Conservation (phyloP, 2,113 vertebrate species). For the Lagopus muta region DNA sequence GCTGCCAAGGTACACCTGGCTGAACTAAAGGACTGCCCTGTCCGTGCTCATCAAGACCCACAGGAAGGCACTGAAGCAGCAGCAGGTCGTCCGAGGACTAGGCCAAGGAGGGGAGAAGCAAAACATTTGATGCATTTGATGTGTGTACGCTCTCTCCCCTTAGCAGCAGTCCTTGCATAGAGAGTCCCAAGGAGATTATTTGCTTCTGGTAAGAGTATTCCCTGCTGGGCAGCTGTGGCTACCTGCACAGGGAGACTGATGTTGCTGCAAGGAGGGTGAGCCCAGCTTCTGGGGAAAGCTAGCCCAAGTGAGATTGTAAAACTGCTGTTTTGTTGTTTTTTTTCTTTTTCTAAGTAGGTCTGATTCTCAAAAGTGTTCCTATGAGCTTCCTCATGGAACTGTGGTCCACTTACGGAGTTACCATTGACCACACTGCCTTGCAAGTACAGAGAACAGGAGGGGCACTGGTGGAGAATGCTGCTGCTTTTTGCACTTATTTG, state of each 20-base stretch:
- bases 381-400: not conserved
- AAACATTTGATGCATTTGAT: not conserved
- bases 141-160: not conserved
- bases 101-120: conserved; percentile 5
- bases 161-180: not conserved
- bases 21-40: not conserved
- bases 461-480: not conserved
- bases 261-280: not conserved
- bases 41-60: not conserved
- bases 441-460: fast-evolving
- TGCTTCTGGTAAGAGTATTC: conserved; percentile 52
- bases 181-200: conserved; percentile 38
- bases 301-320: not conserved
- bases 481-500: not conserved
- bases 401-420: not conserved
- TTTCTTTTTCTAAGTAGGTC: not conserved
- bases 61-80: not conserved
- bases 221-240: not conserved
- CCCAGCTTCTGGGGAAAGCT: not conserved
- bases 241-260: fast-evolving
- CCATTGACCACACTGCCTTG: not conserved
- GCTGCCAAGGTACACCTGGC: not conserved
- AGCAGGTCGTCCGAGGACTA: not conserved
- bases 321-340: not conserved
- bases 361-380: not conserved